Conservation (phyloP, 2,797 vertebrate species). For the Trematomus bernacchii region DNA sequence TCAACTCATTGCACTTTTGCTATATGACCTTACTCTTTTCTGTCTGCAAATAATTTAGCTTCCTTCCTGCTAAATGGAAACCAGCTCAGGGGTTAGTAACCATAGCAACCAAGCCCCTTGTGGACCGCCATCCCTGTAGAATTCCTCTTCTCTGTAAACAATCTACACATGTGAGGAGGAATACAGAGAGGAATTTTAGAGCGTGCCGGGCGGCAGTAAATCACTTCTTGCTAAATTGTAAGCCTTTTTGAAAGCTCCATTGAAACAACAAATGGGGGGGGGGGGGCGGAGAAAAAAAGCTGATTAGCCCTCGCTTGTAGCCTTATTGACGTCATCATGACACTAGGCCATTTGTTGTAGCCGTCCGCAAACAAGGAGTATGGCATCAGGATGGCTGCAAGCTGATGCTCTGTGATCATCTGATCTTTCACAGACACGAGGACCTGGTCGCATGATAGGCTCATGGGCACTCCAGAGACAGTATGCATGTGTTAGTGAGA, state of each 20-base stretch:
- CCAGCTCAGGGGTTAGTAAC: conserved; percentile 85
- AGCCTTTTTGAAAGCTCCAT: conserved; percentile 67
- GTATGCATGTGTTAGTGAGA: conserved; percentile 35
- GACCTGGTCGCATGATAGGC: conserved; percentile 66
- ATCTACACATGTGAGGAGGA: conserved; percentile 83
- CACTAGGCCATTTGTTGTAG: conserved; percentile 70
- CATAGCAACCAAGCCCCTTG: conserved; percentile 84
- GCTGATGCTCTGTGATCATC: conserved; percentile 73
- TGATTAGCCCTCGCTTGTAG: conserved; percentile 68
- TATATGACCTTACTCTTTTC: conserved; percentile 63
- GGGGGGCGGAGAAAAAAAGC: conserved; percentile 31
- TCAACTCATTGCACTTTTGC: conserved; percentile 58
- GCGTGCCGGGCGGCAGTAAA: conserved; percentile 64
- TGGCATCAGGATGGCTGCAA: conserved; percentile 54
- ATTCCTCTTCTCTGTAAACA: conserved; percentile 85
- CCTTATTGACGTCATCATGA: conserved; percentile 75
- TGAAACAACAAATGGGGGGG: conserved; percentile 60
- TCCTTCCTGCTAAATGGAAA: conserved; percentile 79
- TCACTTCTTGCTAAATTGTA: conserved; percentile 78
- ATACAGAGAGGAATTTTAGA: conserved; percentile 78
- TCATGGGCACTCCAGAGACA: conserved; percentile 56
- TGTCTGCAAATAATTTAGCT: conserved; percentile 82
- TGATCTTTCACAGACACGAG: conserved; percentile 69
- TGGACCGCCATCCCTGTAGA: conserved; percentile 83
- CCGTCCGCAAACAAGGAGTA: conserved; percentile 58